These are phyloP conservation scores for Lacerta bilineata DNA, from an alignment of 2,797 vertebrate species.

Conservation along the genomic window DNA sequence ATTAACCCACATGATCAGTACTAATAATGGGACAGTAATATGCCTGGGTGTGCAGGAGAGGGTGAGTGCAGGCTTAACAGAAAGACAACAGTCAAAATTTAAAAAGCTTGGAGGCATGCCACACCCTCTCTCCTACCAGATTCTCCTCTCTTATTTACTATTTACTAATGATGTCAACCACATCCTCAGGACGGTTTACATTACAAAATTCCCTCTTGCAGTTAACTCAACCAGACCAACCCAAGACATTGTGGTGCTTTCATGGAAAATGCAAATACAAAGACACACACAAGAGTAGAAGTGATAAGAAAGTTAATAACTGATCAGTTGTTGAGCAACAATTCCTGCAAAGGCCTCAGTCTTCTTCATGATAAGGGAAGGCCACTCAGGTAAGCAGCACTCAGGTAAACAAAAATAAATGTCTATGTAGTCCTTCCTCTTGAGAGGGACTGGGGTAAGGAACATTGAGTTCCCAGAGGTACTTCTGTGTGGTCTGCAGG, in stretches of 20 bases:
- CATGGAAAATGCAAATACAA: neutral
- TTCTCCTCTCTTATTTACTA: neutral
- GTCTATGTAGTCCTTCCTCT: neutral
- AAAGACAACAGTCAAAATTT: neutral
- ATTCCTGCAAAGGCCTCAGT: neutral
- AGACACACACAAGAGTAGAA: neutral
- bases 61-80: neutral
- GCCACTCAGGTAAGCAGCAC: no score
- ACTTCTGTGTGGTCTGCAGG: conserved; percentile 22
- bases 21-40: neutral
- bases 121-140: neutral
- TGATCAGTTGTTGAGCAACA: neutral
- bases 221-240: neutral
- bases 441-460: neutral
- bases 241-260: neutral
- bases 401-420: neutral
- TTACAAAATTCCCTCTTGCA: neutral
- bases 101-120: neutral
- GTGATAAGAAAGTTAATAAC: neutral
- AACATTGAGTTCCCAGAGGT: neutral
- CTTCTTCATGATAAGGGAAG: neutral
- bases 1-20: neutral
- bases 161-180: no score
- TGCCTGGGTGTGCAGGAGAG: neutral
- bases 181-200: no score